Conservation (phyloP, 2,113 vertebrate genomes). For the Hemichromis elongatus region DNA sequence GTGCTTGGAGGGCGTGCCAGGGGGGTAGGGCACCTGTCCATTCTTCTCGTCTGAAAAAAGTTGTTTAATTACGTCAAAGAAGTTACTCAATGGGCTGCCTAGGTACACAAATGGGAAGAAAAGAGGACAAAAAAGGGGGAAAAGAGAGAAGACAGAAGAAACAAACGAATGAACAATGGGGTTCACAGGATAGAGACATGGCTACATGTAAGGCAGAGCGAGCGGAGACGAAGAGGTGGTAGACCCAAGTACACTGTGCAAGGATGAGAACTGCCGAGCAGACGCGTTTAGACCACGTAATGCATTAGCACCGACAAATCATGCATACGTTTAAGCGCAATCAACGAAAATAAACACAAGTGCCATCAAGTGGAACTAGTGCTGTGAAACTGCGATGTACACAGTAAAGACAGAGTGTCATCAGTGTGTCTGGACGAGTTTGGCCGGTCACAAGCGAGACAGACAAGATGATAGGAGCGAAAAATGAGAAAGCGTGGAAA, state of each 20-base stretch:
- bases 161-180: slow-evolving; percentile 85
- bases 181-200: slow-evolving; percentile 69
- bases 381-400: neutral
- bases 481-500: neutral
- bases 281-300: neutral
- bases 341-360: neutral
- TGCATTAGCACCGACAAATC: neutral
- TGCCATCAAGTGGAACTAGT: neutral
- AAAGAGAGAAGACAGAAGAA: slow-evolving; percentile 78
- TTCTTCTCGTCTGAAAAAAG: slow-evolving; percentile 99
- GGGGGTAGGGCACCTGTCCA: slow-evolving; percentile 89
- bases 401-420: neutral
- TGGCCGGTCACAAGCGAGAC: neutral
- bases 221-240: slow-evolving; percentile 15
- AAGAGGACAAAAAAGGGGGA: slow-evolving; percentile 72
- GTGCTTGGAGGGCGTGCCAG: slow-evolving; percentile 86
- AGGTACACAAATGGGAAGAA: slow-evolving; percentile 81
- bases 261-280: slow-evolving; percentile 6
- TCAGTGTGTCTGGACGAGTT: neutral
- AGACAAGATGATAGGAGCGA: neutral
- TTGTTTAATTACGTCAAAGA: slow-evolving; percentile 99
- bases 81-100: slow-evolving; percentile 97
- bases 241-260: neutral
- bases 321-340: neutral
- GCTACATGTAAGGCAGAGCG: slow-evolving; percentile 64